Conservation (phyloP, 2,888 invertebrate genomes). For the Pocota personata region DNA sequence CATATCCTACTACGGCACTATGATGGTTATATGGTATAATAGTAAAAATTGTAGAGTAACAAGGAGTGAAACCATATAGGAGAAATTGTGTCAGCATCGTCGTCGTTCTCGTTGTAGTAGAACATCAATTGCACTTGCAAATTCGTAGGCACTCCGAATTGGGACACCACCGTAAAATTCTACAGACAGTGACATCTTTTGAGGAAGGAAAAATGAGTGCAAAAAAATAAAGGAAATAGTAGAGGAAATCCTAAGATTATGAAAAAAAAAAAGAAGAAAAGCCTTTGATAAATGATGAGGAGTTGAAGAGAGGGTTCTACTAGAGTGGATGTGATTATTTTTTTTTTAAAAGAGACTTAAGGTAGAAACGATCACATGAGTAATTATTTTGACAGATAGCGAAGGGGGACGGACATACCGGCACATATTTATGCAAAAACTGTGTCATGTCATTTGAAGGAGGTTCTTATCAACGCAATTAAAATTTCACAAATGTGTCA, state of each 20-base stretch:
- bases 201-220: conserved; percentile 40
- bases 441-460: conserved; percentile 19
- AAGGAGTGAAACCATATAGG: conserved; percentile 59
- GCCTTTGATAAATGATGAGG: conserved; percentile 57
- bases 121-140: conserved; percentile 64
- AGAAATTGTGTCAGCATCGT: conserved; percentile 62
- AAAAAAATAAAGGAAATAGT: conserved; percentile 16
- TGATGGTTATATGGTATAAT: conserved; percentile 14
- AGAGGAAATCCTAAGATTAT: conserved; percentile 59
- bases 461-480: conserved; percentile 25
- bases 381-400: conserved; percentile 41
- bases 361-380: not conserved
- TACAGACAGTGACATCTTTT: conserved; percentile 62
- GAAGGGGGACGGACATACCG: not conserved
- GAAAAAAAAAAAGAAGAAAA: conserved; percentile 36
- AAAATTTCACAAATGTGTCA: conserved; percentile 53
- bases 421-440: conserved; percentile 2
- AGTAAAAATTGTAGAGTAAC: conserved; percentile 44
- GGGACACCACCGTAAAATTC: conserved; percentile 50
- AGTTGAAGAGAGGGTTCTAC: conserved; percentile 17
- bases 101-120: conserved; percentile 13
- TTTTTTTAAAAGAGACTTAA: not conserved
- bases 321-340: conserved; percentile 29
- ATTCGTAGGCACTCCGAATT: conserved; percentile 61
- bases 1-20: no score